phyloP scores from a whole-genome alignment of 2,113 vertebrate species.

The Eira barbara region DNA sequence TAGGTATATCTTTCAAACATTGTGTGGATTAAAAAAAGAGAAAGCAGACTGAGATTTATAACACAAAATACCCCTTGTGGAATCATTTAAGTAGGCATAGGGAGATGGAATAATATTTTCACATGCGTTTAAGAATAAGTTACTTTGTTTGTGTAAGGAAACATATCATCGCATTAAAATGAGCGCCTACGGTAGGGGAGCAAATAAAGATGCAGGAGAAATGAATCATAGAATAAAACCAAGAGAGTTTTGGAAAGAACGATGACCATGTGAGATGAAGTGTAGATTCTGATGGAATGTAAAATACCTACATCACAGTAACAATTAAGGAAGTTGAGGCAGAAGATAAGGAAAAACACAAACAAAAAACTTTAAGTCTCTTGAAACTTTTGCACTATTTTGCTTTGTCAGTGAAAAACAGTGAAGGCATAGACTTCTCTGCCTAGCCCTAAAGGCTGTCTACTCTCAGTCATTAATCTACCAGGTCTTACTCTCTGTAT shows the following conservation, averaged over 20 bases:
- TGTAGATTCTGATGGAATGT: background rate
- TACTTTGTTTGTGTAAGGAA: background rate
- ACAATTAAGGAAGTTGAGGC: background rate
- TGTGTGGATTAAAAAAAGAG: background rate
- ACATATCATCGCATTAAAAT: background rate
- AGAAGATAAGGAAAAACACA: background rate
- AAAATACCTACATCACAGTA: background rate
- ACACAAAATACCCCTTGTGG: background rate
- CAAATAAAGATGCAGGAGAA: background rate
- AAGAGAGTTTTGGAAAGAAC: background rate
- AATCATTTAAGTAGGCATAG: background rate
- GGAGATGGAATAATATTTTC: background rate
- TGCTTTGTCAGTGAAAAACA: background rate
- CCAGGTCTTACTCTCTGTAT: background rate
- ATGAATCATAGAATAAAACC: background rate
- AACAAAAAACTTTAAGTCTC: background rate
- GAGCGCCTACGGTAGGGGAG: accelerated
- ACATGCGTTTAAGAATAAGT: background rate
- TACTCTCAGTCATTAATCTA: background rate
- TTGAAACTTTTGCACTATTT: background rate
- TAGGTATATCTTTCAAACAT: background rate
- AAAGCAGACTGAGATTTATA: background rate
- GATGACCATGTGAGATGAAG: background rate
- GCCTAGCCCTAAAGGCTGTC: background rate
- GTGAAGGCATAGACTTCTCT: background rate